phyloP scores from a whole-genome alignment of 2,113 vertebrate genomes.

The Marmota flaviventris region DNA sequence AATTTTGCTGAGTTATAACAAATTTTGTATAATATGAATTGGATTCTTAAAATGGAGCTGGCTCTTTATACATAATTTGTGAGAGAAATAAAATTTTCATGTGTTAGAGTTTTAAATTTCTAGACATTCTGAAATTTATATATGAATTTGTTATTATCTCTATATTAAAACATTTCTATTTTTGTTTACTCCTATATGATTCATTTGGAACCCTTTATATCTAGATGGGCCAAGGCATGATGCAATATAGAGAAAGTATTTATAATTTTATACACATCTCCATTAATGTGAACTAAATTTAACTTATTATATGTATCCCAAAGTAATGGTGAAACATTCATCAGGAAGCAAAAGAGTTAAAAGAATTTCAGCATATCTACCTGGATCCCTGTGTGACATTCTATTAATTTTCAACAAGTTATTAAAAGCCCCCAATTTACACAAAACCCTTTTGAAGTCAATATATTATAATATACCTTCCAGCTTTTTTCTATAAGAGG shows the following conservation, averaged over 20 bases:
- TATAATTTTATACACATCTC: not conserved
- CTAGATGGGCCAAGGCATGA: not conserved
- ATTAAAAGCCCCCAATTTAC: not conserved
- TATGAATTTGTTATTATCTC: not conserved
- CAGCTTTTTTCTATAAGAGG: not conserved
- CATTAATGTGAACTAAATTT: not conserved
- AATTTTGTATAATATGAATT: not conserved
- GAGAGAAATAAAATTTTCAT: not conserved
- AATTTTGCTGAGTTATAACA: not conserved
- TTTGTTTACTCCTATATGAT: not conserved
- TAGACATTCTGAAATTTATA: not conserved
- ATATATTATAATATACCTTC: not conserved
- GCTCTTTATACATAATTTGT: not conserved
- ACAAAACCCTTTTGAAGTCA: not conserved
- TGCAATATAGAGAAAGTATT: not conserved
- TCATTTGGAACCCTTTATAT: not conserved
- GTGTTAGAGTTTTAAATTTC: not conserved
- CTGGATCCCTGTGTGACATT: not conserved
- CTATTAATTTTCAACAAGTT: not conserved
- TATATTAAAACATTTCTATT: not conserved
- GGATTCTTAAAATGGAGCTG: not conserved
- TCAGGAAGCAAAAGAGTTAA: not conserved
- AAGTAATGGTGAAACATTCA: not conserved
- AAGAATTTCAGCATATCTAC: not conserved
- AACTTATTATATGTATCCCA: not conserved